Conservation (phyloP, 2,797 vertebrate species). For the Distichodus sexfasciatus region DNA sequence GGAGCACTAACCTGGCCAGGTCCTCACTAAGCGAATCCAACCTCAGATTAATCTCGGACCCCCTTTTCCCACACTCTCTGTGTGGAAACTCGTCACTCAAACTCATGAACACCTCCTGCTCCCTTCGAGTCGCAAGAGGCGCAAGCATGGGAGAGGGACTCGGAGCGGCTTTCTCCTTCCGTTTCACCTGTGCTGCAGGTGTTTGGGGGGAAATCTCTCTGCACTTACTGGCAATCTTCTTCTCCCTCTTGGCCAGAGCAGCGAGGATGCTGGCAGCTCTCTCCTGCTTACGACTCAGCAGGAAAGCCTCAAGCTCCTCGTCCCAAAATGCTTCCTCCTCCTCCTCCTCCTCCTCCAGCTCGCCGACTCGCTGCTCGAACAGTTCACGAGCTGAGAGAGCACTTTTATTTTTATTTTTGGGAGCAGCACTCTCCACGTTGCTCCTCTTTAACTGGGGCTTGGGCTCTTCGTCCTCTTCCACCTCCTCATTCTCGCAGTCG, state of each 20-base stretch:
- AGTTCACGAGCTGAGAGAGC: slow-evolving; percentile 77
- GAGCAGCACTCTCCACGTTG: slow-evolving; percentile 74
- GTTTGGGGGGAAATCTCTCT: slow-evolving; percentile 82
- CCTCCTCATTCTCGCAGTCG: slow-evolving; percentile 68
- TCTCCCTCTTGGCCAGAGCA: slow-evolving; percentile 76
- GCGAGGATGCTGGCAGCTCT: slow-evolving; percentile 67
- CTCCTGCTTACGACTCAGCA: slow-evolving; percentile 80
- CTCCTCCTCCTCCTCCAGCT: slow-evolving; percentile 76
- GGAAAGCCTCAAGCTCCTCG: slow-evolving; percentile 73
- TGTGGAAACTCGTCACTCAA: slow-evolving; percentile 77
- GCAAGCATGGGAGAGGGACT: slow-evolving; percentile 71
- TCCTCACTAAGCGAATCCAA: slow-evolving; percentile 91
- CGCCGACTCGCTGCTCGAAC: slow-evolving; percentile 69
- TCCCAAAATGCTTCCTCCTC: slow-evolving; percentile 67
- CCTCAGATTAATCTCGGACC: slow-evolving; percentile 84
- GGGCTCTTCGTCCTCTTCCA: slow-evolving; percentile 53
- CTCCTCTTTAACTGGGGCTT: slow-evolving; percentile 47
- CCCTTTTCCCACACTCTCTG: slow-evolving; percentile 80
- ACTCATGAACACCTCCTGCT: slow-evolving; percentile 73
- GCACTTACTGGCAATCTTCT: slow-evolving; percentile 65
- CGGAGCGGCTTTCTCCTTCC: slow-evolving; percentile 78
- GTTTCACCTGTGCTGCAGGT: slow-evolving; percentile 79
- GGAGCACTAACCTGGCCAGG: slow-evolving; percentile 76
- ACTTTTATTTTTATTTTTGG: slow-evolving; percentile 79
- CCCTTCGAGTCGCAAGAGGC: slow-evolving; percentile 71